Percentiles rank a stretch among this genome's conserved stretches.
These are phyloP conservation scores for Cephus runcator DNA, from an alignment of 2,888 invertebrate genomes.

Conservation along the genomic window DNA sequence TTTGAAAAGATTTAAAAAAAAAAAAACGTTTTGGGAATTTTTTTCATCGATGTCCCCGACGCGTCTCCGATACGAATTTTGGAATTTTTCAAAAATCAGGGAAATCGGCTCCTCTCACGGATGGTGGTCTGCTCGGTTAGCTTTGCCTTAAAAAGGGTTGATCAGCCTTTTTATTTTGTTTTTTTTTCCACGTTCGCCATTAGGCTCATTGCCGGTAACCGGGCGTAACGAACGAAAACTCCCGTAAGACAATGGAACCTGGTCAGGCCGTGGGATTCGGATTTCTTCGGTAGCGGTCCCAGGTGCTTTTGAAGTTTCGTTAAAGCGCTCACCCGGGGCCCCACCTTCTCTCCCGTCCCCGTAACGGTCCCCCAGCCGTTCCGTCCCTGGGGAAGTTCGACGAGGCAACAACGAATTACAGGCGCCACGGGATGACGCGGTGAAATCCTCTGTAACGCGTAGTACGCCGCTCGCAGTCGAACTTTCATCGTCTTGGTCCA, in stretches of 20 bases:
- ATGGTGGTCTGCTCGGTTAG: not conserved
- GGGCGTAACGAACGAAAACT: slow-evolving; percentile 27
- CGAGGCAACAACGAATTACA: slow-evolving; percentile 33
- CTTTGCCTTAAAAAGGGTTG: not conserved
- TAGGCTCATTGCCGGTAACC: slow-evolving; percentile 31
- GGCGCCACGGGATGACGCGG: slow-evolving; percentile 57
- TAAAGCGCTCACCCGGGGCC: not conserved
- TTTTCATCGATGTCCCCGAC: not conserved
- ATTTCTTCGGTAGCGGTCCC: slow-evolving; percentile 33
- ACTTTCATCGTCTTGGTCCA: not conserved
- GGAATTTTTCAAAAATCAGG: not conserved
- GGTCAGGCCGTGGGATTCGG: slow-evolving; percentile 36
- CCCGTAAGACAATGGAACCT: slow-evolving; percentile 25
- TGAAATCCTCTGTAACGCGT: slow-evolving; percentile 31
- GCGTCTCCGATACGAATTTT: not conserved
- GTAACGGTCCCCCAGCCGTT: not conserved
- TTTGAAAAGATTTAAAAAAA: too few relatives aligned
- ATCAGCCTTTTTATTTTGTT: slow-evolving; percentile 5
- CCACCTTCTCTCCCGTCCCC: not conserved
- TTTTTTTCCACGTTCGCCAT: not conserved
- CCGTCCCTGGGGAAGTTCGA: slow-evolving; percentile 5
- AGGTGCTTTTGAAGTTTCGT: slow-evolving; percentile 20
- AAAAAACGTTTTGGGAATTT: not conserved
- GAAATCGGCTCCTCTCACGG: not conserved
- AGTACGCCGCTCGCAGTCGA: slow-evolving; percentile 27